Base-by-base conservation (phyloP, 2,888 invertebrate species). In the Digitonthophagus gazella region DNA sequence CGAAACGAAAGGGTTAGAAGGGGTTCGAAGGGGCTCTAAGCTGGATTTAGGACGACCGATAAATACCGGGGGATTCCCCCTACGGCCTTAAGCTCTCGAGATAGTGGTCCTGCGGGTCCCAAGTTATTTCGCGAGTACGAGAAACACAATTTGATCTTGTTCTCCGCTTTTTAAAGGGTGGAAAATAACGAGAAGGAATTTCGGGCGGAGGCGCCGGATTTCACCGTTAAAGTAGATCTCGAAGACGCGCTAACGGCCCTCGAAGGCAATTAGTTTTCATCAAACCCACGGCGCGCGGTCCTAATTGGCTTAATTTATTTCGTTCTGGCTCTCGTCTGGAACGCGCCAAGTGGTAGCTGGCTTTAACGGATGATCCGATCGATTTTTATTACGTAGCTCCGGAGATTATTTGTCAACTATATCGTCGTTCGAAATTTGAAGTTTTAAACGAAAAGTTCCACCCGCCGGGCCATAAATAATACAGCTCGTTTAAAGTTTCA, bases 401-500 rank as follows among this genome's bases (percentile, higher is more conserved):
- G 11, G 11, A 44, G 1, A 44, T 44, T 44, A 44, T 44, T 44
- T 44, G 28, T 44, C 28, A 3, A 44, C 61, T 18, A 61, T 5
- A 19, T n/a, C 61, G 18, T 18, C 20, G 18, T 61, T 61, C 61
- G 20, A 15, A 19, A 61, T 19, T 19, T 61, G 19, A 61, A 61
- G 61, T 61, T 61, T 44, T 61, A 61, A 61, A 61, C 18, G 61
- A 18, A 61, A 61, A 61, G 61, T 61, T 61, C 61, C 28, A n/a
- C 8, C n/a, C 19, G 19, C 18, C 18, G 61, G n/a, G 61, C 61
- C 20, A 61, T 61, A 61, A 61, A 61, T 61, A 61, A 61, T 61
- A 61, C 20, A 61, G 20, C 61, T 61, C 61, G 19, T 61, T 61
- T 61, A 61, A 61, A 61, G 61, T 61, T 61, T 61, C 61, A 61